Conservation (phyloP, 2,797 vertebrate genomes). For the Allobates femoralis region DNA sequence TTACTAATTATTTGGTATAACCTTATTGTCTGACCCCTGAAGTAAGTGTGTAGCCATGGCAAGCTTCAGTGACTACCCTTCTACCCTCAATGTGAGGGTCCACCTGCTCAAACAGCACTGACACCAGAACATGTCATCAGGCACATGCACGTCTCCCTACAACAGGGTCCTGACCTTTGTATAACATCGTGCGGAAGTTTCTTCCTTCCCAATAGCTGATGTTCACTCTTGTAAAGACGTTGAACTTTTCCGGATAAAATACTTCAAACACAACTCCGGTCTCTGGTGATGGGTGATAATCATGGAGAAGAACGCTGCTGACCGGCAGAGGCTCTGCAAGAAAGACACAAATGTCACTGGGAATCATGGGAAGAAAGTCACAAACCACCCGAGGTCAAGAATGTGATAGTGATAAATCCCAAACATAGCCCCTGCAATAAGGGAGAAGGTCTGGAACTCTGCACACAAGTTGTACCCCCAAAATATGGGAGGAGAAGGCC, state of each 20-base stretch:
- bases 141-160: no score
- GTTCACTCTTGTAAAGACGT: conserved; percentile 91
- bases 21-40: no score
- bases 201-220: conserved; percentile 91
- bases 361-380: background rate
- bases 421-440: background rate
- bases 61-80: no score
- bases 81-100: no score
- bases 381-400: background rate
- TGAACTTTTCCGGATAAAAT: conserved; percentile 84
- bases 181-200: conserved; percentile 86
- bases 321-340: conserved; percentile 88
- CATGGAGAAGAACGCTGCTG: conserved; percentile 82
- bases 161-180: conserved; percentile 82
- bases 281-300: conserved; percentile 90
- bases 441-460: no score
- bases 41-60: no score
- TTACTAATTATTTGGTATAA: no score
- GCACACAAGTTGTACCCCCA: background rate
- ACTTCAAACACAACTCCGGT: conserved; percentile 92
- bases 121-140: no score
- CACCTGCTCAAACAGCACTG: no score
- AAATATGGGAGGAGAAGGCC: background rate
- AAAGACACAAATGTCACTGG: background rate
- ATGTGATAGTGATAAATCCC: background rate